Base-by-base conservation (phyloP, 2,888 invertebrate genomes). In the Psylliodes chrysocephalus region DNA sequence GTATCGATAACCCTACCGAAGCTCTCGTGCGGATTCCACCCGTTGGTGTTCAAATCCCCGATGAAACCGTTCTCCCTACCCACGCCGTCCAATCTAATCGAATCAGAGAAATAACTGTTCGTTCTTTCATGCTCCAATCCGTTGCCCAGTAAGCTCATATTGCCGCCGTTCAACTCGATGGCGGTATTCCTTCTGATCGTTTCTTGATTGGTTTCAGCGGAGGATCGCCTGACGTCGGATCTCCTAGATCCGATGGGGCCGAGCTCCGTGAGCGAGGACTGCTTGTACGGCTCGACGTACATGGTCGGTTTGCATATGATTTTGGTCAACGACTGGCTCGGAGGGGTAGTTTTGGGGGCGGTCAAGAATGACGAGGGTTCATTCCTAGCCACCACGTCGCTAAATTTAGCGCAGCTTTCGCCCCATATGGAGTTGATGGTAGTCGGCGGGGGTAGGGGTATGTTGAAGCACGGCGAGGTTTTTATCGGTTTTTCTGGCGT, bases 321-420 rank as follows among this genome's bases (percentile, higher is more conserved):
- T 56, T 68, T 73, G 10, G 49, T 67, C 60, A 62, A 6, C 19
- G 19, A 5, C 2, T 35, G 28, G 60, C 51, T 17, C 17, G 44
- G 67, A 46, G 3, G 65, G 69, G 28, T 67, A 66, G 7, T 40
- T 10, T 42, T 52, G 66, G 28, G 70, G 46, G 67, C 63, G 0
- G 72, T 66, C 59, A 79, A 76, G 19, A n/a, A 33, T 2, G 54
- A 40, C 14, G 55, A 33, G 1, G 49, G 8, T 12, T 86, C 86
- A 71, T 78, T 86, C 8, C 87, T 78, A 0, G 87, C 86, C 0
- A 88, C 87, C 1, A 87, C 87, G 68, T 88, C 87, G 67, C 87
- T 87, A 73, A 88, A 88, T 35, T 84, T 85, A 0, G 87, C 86
- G 52, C 84, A 78, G 67, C 84, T 86, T 74, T 87, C 86, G 33